Evolutionary conservation across 2,888 invertebrate genomes (phyloP).

Genomic region (Drosophila mercatorum): DNA sequence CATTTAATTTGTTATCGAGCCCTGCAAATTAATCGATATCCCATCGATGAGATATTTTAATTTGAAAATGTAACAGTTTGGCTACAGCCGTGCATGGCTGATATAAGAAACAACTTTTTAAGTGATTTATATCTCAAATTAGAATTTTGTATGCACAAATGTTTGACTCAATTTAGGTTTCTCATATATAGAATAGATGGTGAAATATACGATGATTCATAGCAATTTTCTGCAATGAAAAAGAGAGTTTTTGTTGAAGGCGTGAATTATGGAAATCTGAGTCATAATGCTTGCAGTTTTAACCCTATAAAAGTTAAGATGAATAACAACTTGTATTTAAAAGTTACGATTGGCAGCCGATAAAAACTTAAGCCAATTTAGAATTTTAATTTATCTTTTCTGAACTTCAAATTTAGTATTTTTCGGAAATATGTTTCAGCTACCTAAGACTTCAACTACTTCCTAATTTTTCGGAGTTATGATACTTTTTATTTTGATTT

Average conservation of each 20-base stretch:
- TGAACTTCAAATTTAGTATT: no score
- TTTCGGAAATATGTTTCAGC: no score
- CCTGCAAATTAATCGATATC: slow-evolving; percentile 9
- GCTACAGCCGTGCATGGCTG: background rate
- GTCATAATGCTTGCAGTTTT: background rate
- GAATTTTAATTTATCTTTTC: no score
- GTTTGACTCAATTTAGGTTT: background rate
- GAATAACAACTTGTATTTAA: no score
- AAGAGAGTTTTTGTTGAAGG: background rate
- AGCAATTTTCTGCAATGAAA: background rate
- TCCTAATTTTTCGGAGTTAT: background rate
- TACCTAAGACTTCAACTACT: no score
- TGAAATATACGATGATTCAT: background rate
- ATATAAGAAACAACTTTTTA: background rate
- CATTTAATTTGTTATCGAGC: slow-evolving; percentile 22
- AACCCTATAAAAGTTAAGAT: no score
- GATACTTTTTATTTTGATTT: background rate
- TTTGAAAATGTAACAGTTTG: background rate
- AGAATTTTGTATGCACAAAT: background rate
- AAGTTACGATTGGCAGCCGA: no score
- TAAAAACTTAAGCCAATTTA: no score
- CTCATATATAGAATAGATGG: background rate
- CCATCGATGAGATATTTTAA: slow-evolving; percentile 10
- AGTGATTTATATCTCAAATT: background rate
- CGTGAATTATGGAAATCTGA: background rate